Evolutionary conservation across 2,113 vertebrate species (phyloP).

Genomic region (Toxostoma redivivum): DNA sequence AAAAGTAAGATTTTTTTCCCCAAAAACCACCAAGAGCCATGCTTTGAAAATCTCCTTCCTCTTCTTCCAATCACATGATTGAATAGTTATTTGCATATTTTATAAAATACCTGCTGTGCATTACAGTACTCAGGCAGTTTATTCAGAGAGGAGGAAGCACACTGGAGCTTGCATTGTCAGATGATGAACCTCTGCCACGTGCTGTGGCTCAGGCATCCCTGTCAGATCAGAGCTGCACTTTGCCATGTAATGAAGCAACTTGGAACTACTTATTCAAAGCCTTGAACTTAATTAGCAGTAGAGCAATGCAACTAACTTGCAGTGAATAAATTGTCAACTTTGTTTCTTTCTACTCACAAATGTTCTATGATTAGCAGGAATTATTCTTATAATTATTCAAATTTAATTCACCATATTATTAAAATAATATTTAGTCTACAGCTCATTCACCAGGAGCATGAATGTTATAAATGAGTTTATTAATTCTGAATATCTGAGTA

Average conservation of each 20-base stretch:
- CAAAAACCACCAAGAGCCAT: not conserved
- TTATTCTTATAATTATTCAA: conserved; percentile 34
- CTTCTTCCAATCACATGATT: not conserved
- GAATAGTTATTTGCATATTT: conserved; percentile 1
- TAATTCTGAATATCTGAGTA: conserved; percentile 25
- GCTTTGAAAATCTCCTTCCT: not conserved
- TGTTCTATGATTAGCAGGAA: not conserved
- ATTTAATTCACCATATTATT: conserved; percentile 24
- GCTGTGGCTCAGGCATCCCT: not conserved
- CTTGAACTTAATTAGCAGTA: conserved; percentile 1
- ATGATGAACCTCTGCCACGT: not conserved
- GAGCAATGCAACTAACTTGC: not conserved
- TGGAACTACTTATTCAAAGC: conserved; percentile 6
- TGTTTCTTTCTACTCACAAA: not conserved
- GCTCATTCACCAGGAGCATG: not conserved
- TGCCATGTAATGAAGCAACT: not conserved
- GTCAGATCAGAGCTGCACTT: not conserved
- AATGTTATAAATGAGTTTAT: conserved; percentile 14
- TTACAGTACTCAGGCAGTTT: conserved; percentile 4
- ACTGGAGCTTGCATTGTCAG: not conserved
- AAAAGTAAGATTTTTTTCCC: not conserved
- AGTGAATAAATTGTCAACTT: conserved; percentile 4
- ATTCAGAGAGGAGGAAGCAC: not conserved
- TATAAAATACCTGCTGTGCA: not conserved
- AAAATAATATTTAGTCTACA: conserved; percentile 40